Conservation (phyloP, 2,113 vertebrate species). For the Rhagologus leucostigma region DNA sequence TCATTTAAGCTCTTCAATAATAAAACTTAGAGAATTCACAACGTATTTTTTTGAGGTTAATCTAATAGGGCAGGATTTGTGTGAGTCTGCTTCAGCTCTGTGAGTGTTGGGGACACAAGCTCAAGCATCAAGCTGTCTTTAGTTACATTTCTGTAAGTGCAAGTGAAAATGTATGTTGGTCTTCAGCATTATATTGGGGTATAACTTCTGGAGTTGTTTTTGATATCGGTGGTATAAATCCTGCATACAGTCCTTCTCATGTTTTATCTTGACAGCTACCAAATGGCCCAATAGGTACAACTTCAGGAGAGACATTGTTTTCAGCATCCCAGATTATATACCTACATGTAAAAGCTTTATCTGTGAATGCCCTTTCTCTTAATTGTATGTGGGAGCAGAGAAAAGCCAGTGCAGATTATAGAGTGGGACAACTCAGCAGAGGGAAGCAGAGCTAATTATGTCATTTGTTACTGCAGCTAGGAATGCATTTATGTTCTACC, state of each 20-base stretch:
- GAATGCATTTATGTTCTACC: neutral
- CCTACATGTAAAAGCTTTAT: neutral
- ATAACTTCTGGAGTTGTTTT: neutral
- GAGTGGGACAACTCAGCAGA: neutral
- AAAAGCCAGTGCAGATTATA: neutral
- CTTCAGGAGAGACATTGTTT: neutral
- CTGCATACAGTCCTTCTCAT: neutral
- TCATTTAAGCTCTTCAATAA: neutral
- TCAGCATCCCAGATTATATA: neutral
- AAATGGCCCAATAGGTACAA: neutral
- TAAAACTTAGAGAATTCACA: neutral
- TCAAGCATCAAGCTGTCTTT: neutral
- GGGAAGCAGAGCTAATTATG: neutral
- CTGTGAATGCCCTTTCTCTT: neutral
- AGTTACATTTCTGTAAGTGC: neutral
- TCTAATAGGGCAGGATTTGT: neutral
- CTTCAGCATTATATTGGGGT: neutral
- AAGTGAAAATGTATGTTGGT: neutral
- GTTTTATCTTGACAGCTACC: neutral
- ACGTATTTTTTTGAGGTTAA: neutral
- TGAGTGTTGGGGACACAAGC: neutral
- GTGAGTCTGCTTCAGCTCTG: neutral
- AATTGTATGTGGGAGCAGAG: neutral
- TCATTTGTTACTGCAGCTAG: neutral
- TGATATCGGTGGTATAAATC: neutral